These are phyloP conservation scores for Myotis daubentonii DNA, from an alignment of 2,797 vertebrate species.

Conservation along the genomic window DNA sequence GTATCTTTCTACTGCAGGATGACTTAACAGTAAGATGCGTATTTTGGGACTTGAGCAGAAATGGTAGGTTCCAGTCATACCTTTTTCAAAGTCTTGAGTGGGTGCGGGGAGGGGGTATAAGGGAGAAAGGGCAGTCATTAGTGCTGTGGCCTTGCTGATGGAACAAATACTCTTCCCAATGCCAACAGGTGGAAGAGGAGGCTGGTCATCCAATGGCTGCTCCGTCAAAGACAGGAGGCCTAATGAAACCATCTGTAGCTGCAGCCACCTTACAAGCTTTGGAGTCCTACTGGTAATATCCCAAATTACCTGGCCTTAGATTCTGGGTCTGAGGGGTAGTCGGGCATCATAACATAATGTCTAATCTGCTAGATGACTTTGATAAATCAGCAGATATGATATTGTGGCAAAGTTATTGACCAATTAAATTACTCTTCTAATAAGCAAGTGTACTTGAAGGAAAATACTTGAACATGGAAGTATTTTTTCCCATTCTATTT, in stretches of 20 bases:
- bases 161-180: constrained; percentile 49
- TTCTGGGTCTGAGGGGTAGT: constrained; percentile 17
- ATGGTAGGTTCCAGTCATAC: constrained; percentile 86
- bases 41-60: constrained; percentile 92
- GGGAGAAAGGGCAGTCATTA: neutral
- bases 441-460: constrained; percentile 31
- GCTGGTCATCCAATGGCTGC: constrained; percentile 92
- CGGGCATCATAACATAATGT: neutral
- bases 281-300: constrained; percentile 92
- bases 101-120: neutral
- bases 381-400: neutral
- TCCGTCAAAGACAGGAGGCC: constrained; percentile 85
- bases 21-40: constrained; percentile 88
- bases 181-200: constrained; percentile 89
- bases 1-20: constrained; percentile 81
- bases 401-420: constrained; percentile 5
- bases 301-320: neutral
- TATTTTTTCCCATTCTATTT: constrained; percentile 26
- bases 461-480: neutral
- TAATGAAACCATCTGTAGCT: constrained; percentile 92
- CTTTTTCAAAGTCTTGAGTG: constrained; percentile 17
- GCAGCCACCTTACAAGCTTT: constrained; percentile 96
- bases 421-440: constrained; percentile 40
- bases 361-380: constrained; percentile 16
- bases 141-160: neutral